Percentiles rank a stretch among this genome's conserved stretches.
Conservation (phyloP, 2,113 vertebrate genomes). For the Rhinogobius similis region DNA sequence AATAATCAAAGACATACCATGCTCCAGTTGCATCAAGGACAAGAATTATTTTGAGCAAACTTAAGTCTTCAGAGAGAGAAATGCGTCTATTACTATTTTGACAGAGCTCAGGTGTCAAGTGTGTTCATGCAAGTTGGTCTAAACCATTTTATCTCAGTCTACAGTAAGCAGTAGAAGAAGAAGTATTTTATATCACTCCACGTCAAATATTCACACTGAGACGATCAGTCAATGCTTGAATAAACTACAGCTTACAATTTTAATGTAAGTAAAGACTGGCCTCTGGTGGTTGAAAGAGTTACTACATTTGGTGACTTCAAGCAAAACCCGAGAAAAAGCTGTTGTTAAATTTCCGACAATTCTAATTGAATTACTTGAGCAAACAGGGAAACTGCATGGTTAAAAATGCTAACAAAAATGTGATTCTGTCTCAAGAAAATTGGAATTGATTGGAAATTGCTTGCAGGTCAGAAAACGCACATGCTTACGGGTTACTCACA, state of each 20-base stretch:
- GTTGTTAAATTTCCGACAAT: background rate
- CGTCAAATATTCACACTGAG: background rate
- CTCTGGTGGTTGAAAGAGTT: conserved; percentile 40
- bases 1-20: background rate
- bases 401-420: background rate
- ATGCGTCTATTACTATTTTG: conserved; percentile 3
- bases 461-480: background rate
- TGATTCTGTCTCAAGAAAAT: background rate
- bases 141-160: background rate
- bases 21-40: conserved; percentile 9
- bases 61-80: conserved; percentile 11
- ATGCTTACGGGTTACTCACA: no score
- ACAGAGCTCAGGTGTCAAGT: no score
- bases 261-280: conserved; percentile 45
- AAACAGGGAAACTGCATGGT: background rate
- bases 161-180: no score
- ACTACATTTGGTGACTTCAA: conserved; percentile 1
- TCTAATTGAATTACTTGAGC: background rate
- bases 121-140: background rate
- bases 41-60: conserved; percentile 20
- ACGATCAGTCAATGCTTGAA: background rate
- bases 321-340: no score
- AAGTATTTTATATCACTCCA: background rate
- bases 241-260: background rate
- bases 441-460: background rate